Base-by-base conservation (phyloP, 2,797 vertebrate species). In the Acanthis flammea region DNA sequence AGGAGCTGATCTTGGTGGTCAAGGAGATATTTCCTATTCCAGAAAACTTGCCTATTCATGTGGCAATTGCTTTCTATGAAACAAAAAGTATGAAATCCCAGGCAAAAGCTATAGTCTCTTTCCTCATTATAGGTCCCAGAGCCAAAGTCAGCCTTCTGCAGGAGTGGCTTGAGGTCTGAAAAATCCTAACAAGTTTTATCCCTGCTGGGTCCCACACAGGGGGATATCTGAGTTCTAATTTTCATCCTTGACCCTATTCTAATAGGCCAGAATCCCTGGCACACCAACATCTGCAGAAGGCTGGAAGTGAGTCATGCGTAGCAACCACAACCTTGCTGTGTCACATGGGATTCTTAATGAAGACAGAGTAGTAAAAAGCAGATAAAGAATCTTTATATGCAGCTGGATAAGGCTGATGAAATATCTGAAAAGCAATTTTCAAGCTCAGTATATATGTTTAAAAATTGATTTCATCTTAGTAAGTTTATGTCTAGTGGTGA, bases 221-320 rank as follows among this genome's bases (percentile, higher is more conserved):
- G 35, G 19, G 28, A 31, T 82, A 74, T 24, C 14, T 2, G 9
- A 84, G 19, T 58, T 86, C 31, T 68, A 8, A 39, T 91, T 91
- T 92, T 77, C 45, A 31, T 85, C 54, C 31, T 54, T 68, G 66
- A 33, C 58, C 71, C 57, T 75, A 3, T 86, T 89, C 82, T 86
- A 76, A 77, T 68, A 68, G 81, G 28, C 65, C 72, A 60, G n/a
- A 55, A 58, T 94, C 58, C 47, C 50, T 51, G 28, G 65, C 66
- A 73, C 45, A 57, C 23, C 47, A 65, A 58, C 30, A 65, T 82
- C 78, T 86, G 50, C 75, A 84, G 76, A 84, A 92, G 70, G 58
- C 92, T 94, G 75, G 58, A 91, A 95, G 30, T 80, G 92, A 96
- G 62, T 96, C 92, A 93, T 9, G 9, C 89, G 14, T 86, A 92